Conservation (phyloP, 1,140 invertebrate genomes). For the Achroia grisella region DNA sequence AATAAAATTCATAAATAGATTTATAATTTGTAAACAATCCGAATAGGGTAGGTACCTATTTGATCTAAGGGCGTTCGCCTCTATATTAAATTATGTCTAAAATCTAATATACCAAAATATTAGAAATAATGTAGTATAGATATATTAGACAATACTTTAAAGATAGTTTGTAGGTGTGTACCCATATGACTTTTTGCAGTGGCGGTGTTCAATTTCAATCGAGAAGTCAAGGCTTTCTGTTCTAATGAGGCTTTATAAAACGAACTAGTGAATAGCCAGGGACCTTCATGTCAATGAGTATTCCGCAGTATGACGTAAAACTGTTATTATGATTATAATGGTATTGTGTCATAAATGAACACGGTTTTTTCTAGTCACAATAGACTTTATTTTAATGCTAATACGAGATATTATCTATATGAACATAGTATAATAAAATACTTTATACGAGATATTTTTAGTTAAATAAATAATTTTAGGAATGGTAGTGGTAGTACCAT, state of each 20-base stretch:
- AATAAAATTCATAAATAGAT: too few species aligned
- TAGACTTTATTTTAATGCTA: not conserved
- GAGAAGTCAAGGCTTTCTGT: slow-evolving; percentile 22
- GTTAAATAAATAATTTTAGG: too few species aligned
- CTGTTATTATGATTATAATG: slow-evolving; percentile 10
- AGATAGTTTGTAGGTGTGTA: not conserved
- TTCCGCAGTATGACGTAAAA: slow-evolving; percentile 16
- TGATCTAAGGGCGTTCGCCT: too few species aligned
- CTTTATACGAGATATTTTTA: too few species aligned
- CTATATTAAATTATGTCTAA: too few species aligned
- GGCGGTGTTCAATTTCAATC: slow-evolving; percentile 32
- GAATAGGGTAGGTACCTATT: too few species aligned
- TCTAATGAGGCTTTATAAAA: slow-evolving; percentile 20
- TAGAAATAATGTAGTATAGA: too few species aligned
- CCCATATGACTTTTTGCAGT: slow-evolving; percentile 22
- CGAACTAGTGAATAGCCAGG: slow-evolving; percentile 15
- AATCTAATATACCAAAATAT: too few species aligned
- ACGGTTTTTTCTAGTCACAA: not conserved
- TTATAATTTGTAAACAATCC: too few species aligned
- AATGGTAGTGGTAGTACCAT: too few species aligned
- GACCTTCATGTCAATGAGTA: slow-evolving; percentile 11
- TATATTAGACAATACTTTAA: not conserved
- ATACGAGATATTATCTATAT: too few species aligned
- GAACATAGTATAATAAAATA: too few species aligned
- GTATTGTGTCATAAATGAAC: slow-evolving; percentile 1